Evolutionary conservation across 1,140 invertebrate species (phyloP).

Genomic region (Aphelenchoides besseyi): DNA sequence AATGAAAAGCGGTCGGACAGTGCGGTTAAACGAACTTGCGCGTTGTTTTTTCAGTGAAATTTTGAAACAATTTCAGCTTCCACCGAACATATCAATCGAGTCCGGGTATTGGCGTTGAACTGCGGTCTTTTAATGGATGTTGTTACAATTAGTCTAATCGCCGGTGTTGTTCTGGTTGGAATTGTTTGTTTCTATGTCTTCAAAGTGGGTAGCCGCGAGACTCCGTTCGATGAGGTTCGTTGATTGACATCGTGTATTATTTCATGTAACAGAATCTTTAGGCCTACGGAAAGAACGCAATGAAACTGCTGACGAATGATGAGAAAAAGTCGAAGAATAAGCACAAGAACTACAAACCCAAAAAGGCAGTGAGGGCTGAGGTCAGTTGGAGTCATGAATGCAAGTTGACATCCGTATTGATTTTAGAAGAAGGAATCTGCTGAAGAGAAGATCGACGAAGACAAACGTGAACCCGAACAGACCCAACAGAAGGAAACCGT

Average conservation of each 20-base stretch:
- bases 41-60: too few relatives aligned
- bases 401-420: background rate
- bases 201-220: background rate
- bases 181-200: constrained; percentile 1
- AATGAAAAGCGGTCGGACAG: too few relatives aligned
- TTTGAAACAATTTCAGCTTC: too few relatives aligned
- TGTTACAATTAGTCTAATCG: background rate
- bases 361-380: constrained; percentile 21
- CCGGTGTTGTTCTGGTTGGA: background rate
- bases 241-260: background rate
- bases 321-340: constrained; percentile 28
- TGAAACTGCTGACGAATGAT: constrained; percentile 26
- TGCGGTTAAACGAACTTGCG: too few relatives aligned
- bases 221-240: constrained; percentile 12
- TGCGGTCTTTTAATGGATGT: background rate
- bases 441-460: background rate
- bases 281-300: too few relatives aligned
- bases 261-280: background rate
- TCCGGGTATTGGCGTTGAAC: background rate
- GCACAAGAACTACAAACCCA: constrained; percentile 22
- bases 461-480: constrained; percentile 18
- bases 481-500: background rate
- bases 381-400: too few relatives aligned
- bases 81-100: too few relatives aligned
- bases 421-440: background rate